Percentiles rank a stretch among this genome's conserved stretches.
phyloP scores from a whole-genome alignment of 2,113 vertebrate genomes.

The Laticauda laticaudata region DNA sequence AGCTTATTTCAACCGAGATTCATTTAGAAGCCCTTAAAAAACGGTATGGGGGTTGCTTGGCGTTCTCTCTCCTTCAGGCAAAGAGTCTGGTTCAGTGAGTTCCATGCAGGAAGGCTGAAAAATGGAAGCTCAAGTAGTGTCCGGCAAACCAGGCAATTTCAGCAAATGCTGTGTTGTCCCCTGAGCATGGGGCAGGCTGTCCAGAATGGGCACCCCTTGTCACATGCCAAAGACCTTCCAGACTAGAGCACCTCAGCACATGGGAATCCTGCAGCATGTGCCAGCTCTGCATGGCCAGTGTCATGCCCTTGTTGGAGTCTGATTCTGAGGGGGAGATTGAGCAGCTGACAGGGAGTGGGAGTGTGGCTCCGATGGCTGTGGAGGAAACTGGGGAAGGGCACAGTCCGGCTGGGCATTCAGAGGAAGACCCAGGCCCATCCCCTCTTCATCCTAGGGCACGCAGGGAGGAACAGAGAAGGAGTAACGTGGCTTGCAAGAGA shows the following conservation, averaged over 20 bases:
- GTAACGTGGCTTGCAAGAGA: too few relatives aligned
- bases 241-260: background rate
- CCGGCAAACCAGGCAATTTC: background rate
- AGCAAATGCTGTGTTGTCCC: background rate
- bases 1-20: background rate
- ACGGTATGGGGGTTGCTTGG: background rate
- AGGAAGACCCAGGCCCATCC: too few relatives aligned
- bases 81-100: background rate
- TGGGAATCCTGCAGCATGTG: background rate
- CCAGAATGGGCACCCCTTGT: background rate
- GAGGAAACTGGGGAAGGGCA: too few relatives aligned
- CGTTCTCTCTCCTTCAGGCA: background rate
- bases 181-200: background rate
- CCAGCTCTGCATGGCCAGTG: background rate
- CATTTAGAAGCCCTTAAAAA: background rate
- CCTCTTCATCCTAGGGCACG: too few relatives aligned
- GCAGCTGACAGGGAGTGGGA: too few relatives aligned
- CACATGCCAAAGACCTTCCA: background rate
- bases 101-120: background rate
- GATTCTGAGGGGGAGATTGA: too few relatives aligned
- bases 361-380: too few relatives aligned
- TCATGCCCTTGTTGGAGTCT: too few relatives aligned
- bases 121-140: background rate
- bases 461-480: too few relatives aligned
- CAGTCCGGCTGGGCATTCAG: too few relatives aligned